phyloP scores from a whole-genome alignment of 2,888 invertebrate species.

The Allolobophora icterica region DNA sequence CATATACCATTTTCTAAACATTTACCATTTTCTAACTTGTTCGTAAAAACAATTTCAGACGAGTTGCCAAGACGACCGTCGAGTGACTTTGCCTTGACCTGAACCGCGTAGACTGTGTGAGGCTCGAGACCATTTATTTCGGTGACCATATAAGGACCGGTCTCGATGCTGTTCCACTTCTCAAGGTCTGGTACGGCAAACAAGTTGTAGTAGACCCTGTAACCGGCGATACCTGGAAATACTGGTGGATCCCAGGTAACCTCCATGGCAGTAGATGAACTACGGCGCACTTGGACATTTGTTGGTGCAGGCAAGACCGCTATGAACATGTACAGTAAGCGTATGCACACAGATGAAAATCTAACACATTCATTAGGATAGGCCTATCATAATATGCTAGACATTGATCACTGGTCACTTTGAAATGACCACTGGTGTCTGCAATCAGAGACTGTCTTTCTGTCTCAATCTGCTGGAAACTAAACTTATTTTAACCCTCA shows the following conservation, averaged over 20 bases:
- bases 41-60: slow-evolving; percentile 52
- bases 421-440: too few species aligned
- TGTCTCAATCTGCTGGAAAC: too few species aligned
- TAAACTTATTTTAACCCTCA: too few species aligned
- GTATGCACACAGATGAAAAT: background rate
- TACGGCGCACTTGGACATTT: slow-evolving; percentile 88
- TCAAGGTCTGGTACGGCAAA: slow-evolving; percentile 57
- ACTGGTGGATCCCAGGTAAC: slow-evolving; percentile 72
- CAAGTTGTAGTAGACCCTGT: slow-evolving; percentile 60
- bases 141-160: slow-evolving; percentile 57
- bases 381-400: too few species aligned
- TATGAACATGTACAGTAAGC: slow-evolving; percentile 40
- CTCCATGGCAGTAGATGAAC: slow-evolving; percentile 89
- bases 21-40: slow-evolving; percentile 31
- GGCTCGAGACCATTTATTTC: slow-evolving; percentile 56
- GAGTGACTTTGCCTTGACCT: slow-evolving; percentile 58
- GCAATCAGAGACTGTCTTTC: too few species aligned
- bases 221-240: slow-evolving; percentile 57
- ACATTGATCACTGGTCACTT: too few species aligned
- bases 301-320: slow-evolving; percentile 90
- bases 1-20: slow-evolving; percentile 24
- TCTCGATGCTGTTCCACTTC: slow-evolving; percentile 58
- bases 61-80: slow-evolving; percentile 60
- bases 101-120: slow-evolving; percentile 57
- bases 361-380: too few species aligned